These are phyloP conservation scores for Equus quagga DNA, from an alignment of 2,113 vertebrate species.

Conservation along the genomic window DNA sequence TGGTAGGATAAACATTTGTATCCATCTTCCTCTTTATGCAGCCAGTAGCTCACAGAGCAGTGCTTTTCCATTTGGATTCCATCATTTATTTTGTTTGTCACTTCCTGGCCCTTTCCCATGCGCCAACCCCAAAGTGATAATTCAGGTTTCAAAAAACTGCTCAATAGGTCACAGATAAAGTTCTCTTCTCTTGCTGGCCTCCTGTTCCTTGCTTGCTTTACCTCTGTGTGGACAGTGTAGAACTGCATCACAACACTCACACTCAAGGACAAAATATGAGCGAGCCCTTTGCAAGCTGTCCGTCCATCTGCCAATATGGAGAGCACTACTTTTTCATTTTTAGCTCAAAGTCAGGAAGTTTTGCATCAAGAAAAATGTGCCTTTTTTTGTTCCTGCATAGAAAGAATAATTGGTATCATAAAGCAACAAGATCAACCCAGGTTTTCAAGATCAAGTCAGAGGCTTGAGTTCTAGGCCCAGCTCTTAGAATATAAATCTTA, in stretches of 20 bases:
- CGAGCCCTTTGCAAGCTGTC: not conserved
- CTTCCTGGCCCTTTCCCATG: constrained; percentile 85
- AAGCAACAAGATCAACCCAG: not conserved
- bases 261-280: not conserved
- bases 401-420: not conserved
- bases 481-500: not conserved
- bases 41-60: constrained; percentile 72
- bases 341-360: constrained; percentile 37
- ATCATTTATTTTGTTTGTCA: constrained; percentile 89
- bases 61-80: constrained; percentile 79
- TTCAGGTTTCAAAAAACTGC: constrained; percentile 67
- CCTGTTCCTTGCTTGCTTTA: not conserved
- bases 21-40: constrained; percentile 85
- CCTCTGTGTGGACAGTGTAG: not conserved
- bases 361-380: not conserved
- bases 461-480: not conserved
- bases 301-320: not conserved
- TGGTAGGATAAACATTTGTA: constrained; percentile 76
- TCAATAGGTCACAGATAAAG: constrained; percentile 70
- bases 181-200: constrained; percentile 51
- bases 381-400: not conserved
- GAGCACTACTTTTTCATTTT: not conserved
- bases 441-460: constrained; percentile 33
- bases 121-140: constrained; percentile 69
- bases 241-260: not conserved